phyloP scores from a whole-genome alignment of 2,888 invertebrate genomes.

The Tiphia femorata region DNA sequence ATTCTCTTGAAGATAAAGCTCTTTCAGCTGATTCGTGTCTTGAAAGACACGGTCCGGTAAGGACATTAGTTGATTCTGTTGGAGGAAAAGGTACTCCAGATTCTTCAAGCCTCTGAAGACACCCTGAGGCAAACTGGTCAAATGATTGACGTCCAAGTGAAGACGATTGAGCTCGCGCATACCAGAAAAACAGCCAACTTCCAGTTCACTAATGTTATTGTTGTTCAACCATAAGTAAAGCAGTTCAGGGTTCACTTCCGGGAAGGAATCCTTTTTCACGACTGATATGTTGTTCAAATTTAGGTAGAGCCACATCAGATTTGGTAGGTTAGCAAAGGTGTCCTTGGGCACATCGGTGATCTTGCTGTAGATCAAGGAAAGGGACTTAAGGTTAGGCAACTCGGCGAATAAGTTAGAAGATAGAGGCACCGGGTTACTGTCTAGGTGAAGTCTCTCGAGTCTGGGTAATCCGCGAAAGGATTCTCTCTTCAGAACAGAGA shows the following conservation, averaged over 20 bases:
- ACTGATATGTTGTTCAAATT: slow-evolving; percentile 62
- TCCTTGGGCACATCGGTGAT: slow-evolving; percentile 63
- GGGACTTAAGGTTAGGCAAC: slow-evolving; percentile 59
- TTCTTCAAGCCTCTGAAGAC: slow-evolving; percentile 53
- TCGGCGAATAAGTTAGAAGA: slow-evolving; percentile 63
- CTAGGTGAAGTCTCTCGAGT: slow-evolving; percentile 29
- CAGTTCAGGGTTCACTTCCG: slow-evolving; percentile 21
- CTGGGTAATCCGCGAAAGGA: slow-evolving; percentile 36
- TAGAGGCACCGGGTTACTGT: slow-evolving; percentile 42
- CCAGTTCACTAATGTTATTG: slow-evolving; percentile 63
- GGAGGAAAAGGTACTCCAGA: slow-evolving; percentile 62
- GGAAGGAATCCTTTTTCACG: slow-evolving; percentile 50
- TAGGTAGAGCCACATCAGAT: slow-evolving; percentile 65
- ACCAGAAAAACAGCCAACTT: slow-evolving; percentile 61
- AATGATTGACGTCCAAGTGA: slow-evolving; percentile 65
- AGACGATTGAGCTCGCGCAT: slow-evolving; percentile 58
- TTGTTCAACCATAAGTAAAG: slow-evolving; percentile 63
- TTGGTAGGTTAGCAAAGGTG: slow-evolving; percentile 63
- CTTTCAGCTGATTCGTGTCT: slow-evolving; percentile 59
- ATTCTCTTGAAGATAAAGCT: slow-evolving; percentile 64
- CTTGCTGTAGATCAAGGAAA: slow-evolving; percentile 63
- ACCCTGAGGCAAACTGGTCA: slow-evolving; percentile 60
- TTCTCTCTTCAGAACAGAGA: slow-evolving; percentile 26
- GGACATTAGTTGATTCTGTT: slow-evolving; percentile 63
- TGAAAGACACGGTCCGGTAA: slow-evolving; percentile 65